These are phyloP conservation scores for Tursiops truncatus DNA, from an alignment of 2,113 vertebrate species.

Conservation along the genomic window DNA sequence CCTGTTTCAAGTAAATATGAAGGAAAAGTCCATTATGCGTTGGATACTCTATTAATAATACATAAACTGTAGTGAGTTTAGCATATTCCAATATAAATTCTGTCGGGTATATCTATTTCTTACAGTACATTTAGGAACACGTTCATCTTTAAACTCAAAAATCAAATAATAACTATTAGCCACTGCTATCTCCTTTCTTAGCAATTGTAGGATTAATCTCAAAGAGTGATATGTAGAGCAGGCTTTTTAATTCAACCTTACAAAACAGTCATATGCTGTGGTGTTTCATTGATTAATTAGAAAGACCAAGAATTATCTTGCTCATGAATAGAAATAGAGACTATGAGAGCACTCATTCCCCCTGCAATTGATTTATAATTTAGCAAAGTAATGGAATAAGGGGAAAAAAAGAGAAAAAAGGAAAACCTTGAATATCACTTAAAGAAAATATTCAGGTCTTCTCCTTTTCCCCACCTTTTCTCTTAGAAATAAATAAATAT, in stretches of 20 bases:
- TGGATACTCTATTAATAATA: background rate
- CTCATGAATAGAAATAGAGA: slow-evolving; percentile 24
- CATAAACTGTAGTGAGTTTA: background rate
- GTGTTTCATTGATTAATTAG: slow-evolving; percentile 46
- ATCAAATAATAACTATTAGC: background rate
- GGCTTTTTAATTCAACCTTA: slow-evolving; percentile 5
- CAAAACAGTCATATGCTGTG: slow-evolving; percentile 12
- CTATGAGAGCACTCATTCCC: background rate
- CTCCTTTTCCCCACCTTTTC: background rate
- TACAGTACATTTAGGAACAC: background rate
- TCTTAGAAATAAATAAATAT: background rate
- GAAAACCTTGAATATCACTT: background rate
- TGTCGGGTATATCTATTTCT: background rate
- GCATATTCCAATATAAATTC: background rate
- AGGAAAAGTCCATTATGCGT: background rate
- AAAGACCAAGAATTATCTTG: background rate
- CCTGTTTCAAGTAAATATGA: background rate
- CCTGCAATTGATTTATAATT: slow-evolving; percentile 44
- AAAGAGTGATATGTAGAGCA: background rate
- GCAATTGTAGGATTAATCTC: background rate
- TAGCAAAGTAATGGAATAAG: slow-evolving; percentile 42
- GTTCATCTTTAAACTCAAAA: background rate
- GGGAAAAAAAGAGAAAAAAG: background rate
- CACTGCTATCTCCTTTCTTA: background rate
- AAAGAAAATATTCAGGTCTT: background rate